phyloP scores from a whole-genome alignment of 2,888 invertebrate genomes.

The Bellardia bayeri region DNA sequence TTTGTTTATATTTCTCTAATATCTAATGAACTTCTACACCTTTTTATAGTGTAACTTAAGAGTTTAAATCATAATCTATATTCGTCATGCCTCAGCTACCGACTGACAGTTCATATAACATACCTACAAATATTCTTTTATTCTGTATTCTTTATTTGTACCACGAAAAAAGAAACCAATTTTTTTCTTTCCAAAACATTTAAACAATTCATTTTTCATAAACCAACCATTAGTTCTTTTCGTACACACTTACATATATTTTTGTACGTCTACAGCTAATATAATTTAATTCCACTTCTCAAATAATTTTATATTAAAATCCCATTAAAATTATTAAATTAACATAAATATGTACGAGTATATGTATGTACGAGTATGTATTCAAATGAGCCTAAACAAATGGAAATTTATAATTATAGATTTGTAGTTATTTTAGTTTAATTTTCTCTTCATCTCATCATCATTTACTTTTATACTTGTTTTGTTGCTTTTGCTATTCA shows the following conservation, averaged over 20 bases:
- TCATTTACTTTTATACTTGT: constrained; percentile 5
- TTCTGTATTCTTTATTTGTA: constrained; percentile 7
- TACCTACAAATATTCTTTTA: constrained; percentile 1
- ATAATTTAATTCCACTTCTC: constrained; percentile 24
- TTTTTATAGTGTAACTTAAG: constrained; percentile 19
- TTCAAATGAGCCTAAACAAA: constrained; percentile 16
- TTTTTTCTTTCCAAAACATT: constrained; percentile 17
- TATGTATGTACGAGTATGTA: background rate
- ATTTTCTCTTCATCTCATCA: constrained; percentile 51
- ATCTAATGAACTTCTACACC: constrained; percentile 33
- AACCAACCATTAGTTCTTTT: constrained; percentile 4
- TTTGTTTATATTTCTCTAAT: background rate
- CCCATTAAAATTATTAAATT: constrained; percentile 72
- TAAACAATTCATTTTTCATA: constrained; percentile 50
- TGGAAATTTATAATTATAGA: constrained; percentile 67
- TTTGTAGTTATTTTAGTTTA: constrained; percentile 59
- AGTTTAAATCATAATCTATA: constrained; percentile 51
- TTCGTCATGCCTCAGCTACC: constrained; percentile 66
- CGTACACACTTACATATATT: background rate
- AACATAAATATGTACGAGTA: constrained; percentile 60
- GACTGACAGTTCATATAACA: constrained; percentile 28
- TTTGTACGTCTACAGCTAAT: background rate
- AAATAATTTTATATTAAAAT: constrained; percentile 65
- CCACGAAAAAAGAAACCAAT: constrained; percentile 1
- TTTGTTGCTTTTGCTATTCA: background rate